These are phyloP conservation scores for Aphrocallistes beatrix DNA, from an alignment of 37 sponge, comb jelly and placozoan species.

Conservation along the genomic window DNA sequence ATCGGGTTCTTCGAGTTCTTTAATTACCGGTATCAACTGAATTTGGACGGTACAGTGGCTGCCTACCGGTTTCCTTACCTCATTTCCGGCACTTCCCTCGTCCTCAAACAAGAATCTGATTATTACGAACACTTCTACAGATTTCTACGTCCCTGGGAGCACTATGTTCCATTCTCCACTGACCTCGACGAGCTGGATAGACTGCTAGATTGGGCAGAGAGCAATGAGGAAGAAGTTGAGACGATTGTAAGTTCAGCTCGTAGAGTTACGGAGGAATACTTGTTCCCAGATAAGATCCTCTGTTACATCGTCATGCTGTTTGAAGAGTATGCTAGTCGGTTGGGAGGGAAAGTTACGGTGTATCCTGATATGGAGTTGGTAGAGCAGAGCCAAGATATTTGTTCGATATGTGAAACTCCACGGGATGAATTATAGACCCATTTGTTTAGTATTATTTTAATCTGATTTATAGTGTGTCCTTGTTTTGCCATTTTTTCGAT, in stretches of 20 bases:
- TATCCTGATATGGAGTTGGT: slow-evolving; percentile 53
- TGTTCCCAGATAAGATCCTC: slow-evolving; percentile 68
- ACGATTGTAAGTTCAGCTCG: not conserved
- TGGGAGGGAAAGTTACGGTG: slow-evolving; percentile 27
- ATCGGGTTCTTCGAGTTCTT: slow-evolving; percentile 74
- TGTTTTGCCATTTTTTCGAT: not conserved
- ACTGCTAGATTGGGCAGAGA: slow-evolving; percentile 67
- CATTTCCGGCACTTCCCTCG: slow-evolving; percentile 69
- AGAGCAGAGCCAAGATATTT: not conserved
- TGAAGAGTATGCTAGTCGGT: slow-evolving; percentile 54
- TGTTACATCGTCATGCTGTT: slow-evolving; percentile 57
- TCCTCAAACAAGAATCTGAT: slow-evolving; percentile 88
- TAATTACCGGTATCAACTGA: slow-evolving; percentile 90
- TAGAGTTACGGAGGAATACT: slow-evolving; percentile 24
- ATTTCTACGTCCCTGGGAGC: slow-evolving; percentile 72
- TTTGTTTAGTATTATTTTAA: no score
- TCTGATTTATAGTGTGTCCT: no score
- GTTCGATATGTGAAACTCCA: not conserved
- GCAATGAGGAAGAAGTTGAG: slow-evolving; percentile 58
- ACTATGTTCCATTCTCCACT: slow-evolving; percentile 75
- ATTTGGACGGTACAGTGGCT: slow-evolving; percentile 93
- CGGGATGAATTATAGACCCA: not conserved
- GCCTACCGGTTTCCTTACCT: slow-evolving; percentile 88
- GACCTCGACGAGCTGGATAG: slow-evolving; percentile 76
- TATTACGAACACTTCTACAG: slow-evolving; percentile 97